phyloP scores from a whole-genome alignment of 2,113 vertebrate genomes.

The Enhydra lutris region DNA sequence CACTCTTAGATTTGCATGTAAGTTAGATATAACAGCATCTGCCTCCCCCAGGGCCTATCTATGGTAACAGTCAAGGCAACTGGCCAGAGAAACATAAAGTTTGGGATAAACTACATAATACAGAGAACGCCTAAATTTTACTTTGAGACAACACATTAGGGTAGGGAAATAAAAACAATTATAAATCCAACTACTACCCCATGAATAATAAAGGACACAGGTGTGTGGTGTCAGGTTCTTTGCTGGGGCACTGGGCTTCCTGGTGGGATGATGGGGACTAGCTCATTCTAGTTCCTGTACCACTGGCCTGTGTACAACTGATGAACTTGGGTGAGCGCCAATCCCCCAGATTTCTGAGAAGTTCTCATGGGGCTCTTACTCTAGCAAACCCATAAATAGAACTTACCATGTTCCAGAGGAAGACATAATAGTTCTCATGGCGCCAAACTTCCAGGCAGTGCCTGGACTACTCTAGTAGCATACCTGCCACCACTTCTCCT shows the following conservation, averaged over 20 bases:
- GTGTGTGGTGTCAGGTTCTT: rapidly evolving
- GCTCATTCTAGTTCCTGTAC: not conserved
- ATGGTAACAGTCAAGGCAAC: not conserved
- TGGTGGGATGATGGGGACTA: too few relatives aligned
- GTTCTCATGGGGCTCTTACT: not conserved
- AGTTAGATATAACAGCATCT: not conserved
- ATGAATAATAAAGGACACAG: not conserved
- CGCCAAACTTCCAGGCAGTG: not conserved
- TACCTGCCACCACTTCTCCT: rapidly evolving
- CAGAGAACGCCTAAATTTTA: not conserved
- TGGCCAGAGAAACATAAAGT: not conserved
- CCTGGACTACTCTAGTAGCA: not conserved
- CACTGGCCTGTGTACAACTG: too few relatives aligned
- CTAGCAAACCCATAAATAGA: not conserved
- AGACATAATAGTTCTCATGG: not conserved
- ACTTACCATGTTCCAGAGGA: not conserved
- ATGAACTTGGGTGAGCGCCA: not conserved
- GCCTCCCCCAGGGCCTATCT: not conserved
- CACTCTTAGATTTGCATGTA: not conserved
- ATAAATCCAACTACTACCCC: not conserved
- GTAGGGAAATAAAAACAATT: not conserved
- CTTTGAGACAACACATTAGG: not conserved
- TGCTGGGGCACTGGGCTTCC: not conserved
- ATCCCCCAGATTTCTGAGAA: not conserved
- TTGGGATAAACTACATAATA: not conserved